Percentiles rank a stretch among this genome's conserved stretches.
phyloP scores from a whole-genome alignment of 1,140 invertebrate species.

The Mactra quadrangularis region DNA sequence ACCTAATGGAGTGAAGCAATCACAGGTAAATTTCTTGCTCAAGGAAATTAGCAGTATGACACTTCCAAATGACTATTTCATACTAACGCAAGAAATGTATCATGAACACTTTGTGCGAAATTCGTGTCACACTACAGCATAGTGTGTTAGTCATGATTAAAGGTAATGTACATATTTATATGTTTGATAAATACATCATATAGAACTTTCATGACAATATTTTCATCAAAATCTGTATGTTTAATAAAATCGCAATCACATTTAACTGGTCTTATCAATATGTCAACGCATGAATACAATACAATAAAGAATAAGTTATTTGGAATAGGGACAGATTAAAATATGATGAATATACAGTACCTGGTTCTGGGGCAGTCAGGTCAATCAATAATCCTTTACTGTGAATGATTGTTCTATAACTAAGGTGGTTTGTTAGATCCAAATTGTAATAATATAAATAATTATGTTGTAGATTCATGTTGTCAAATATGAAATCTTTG shows the following conservation, averaged over 20 bases:
- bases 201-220: background rate
- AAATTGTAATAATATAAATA: slow-evolving; percentile 68
- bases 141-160: too few relatives aligned
- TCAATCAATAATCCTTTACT: slow-evolving; percentile 68
- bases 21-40: too few relatives aligned
- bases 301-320: too few relatives aligned
- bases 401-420: slow-evolving; percentile 64
- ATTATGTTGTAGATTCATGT: slow-evolving; percentile 65
- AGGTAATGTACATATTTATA: background rate
- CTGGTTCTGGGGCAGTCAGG: slow-evolving; percentile 71
- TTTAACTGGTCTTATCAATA: background rate
- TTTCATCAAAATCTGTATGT: background rate
- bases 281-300: background rate
- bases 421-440: slow-evolving; percentile 65
- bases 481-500: slow-evolving; percentile 56
- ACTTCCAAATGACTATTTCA: too few relatives aligned
- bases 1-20: too few relatives aligned
- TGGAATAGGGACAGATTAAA: too few relatives aligned
- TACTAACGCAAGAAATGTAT: too few relatives aligned
- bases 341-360: too few relatives aligned
- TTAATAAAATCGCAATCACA: background rate
- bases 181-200: background rate
- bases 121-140: too few relatives aligned
- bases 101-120: too few relatives aligned
- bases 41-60: too few relatives aligned